A percentile compares a stretch with the other conserved stretches of the same genome.
Evolutionary conservation across 2,888 invertebrate species (phyloP).

Genomic region (Dorcus parallelipipedus): DNA sequence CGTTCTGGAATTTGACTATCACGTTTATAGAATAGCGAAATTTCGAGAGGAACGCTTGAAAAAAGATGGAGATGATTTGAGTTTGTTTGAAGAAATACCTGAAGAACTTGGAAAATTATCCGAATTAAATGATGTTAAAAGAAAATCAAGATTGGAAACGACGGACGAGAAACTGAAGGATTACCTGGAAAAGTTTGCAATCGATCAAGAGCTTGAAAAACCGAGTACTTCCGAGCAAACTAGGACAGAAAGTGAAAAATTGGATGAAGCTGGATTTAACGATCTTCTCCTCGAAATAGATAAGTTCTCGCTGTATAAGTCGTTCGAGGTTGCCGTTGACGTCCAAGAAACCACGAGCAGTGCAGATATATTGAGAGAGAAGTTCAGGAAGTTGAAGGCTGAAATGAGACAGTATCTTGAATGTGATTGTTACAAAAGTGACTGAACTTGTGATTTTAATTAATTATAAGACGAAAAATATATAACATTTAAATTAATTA

Average conservation of each 20-base stretch:
- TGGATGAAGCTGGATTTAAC: background rate
- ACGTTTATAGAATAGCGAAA: slow-evolving; percentile 12
- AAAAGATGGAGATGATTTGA: too few relatives aligned
- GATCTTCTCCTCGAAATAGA: background rate
- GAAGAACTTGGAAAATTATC: too few relatives aligned
- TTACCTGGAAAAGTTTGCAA: too few relatives aligned
- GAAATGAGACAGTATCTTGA: slow-evolving; percentile 5
- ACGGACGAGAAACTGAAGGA: too few relatives aligned
- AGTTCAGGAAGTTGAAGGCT: slow-evolving; percentile 6
- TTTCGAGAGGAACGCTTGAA: background rate
- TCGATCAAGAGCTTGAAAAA: too few relatives aligned
- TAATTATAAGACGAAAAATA: too few relatives aligned
- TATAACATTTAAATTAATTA: too few relatives aligned
- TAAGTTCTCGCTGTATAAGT: slow-evolving; percentile 4
- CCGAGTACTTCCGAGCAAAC: too few relatives aligned
- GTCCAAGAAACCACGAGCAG: slow-evolving; percentile 8
- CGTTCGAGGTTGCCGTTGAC: slow-evolving; percentile 9
- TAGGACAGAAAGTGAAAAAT: too few relatives aligned
- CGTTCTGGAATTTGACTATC: slow-evolving; percentile 13
- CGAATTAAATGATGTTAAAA: too few relatives aligned
- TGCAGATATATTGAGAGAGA: slow-evolving; percentile 8
- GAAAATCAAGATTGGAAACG: too few relatives aligned
- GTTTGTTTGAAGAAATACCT: too few relatives aligned
- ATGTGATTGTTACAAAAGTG: slow-evolving; percentile 14
- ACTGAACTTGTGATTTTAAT: background rate